Conservation (phyloP, 2,888 invertebrate species). For the Spodoptera picta region DNA sequence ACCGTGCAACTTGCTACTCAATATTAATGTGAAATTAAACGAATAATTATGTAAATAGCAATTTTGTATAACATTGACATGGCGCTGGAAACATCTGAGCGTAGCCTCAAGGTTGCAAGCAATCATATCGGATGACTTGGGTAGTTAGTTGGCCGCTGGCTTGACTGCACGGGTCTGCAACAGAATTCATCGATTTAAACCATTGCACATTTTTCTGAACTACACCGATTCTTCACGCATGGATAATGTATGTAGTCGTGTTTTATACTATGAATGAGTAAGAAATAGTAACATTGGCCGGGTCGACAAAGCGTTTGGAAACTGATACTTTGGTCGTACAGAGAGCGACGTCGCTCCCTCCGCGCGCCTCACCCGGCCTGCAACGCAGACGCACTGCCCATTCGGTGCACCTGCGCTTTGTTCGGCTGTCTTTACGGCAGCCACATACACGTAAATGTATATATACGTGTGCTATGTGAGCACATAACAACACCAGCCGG, state of each 20-base stretch:
- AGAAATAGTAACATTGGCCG: slow-evolving; percentile 10
- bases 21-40: slow-evolving; percentile 5
- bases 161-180: slow-evolving; percentile 29
- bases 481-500: slow-evolving; percentile 18
- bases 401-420: slow-evolving; percentile 45
- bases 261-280: slow-evolving; percentile 5
- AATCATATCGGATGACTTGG: slow-evolving; percentile 49
- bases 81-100: slow-evolving; percentile 27
- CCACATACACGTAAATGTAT: slow-evolving; percentile 16
- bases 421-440: slow-evolving; percentile 36
- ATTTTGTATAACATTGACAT: slow-evolving; percentile 7
- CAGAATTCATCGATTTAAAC: slow-evolving; percentile 1
- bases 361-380: slow-evolving; percentile 19
- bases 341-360: slow-evolving; percentile 39
- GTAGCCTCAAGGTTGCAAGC: slow-evolving; percentile 31
- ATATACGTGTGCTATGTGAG: slow-evolving; percentile 8
- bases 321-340: slow-evolving; percentile 23
- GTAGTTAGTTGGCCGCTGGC: slow-evolving; percentile 36
- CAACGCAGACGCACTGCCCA: slow-evolving; percentile 35
- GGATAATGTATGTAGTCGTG: too few relatives aligned
- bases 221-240: too few relatives aligned
- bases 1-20: not conserved
- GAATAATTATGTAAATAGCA: slow-evolving; percentile 3
- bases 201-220: slow-evolving; percentile 8
- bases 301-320: slow-evolving; percentile 23